These are phyloP conservation scores for Byasa hedistus DNA, from an alignment of 2,888 invertebrate genomes.

Conservation along the genomic window DNA sequence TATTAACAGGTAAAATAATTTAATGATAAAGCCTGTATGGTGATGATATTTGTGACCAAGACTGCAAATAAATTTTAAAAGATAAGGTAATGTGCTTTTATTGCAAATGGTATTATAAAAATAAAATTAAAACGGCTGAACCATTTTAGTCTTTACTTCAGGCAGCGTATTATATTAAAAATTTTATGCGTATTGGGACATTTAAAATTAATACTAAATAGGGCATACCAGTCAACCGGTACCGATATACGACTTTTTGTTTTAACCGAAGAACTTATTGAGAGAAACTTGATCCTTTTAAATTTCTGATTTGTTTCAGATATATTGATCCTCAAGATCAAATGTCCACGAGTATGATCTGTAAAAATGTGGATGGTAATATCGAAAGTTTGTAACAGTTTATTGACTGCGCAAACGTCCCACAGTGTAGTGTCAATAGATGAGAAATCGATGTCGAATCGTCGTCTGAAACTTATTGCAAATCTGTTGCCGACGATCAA, in stretches of 20 bases:
- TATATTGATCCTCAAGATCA: no score
- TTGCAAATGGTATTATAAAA: slow-evolving; percentile 2
- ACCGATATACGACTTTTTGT: no score
- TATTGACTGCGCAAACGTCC: slow-evolving; percentile 1
- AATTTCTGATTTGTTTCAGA: no score
- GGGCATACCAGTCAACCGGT: no score
- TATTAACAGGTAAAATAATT: slow-evolving; percentile 12
- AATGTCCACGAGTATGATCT: no score
- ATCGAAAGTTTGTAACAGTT: background rate
- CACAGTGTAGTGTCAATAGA: background rate
- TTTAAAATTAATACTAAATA: slow-evolving; percentile 2
- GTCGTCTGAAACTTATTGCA: slow-evolving; percentile 15
- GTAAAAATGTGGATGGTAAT: no score
- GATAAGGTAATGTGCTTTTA: slow-evolving; percentile 4
- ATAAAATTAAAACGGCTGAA: background rate
- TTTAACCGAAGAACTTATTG: no score
- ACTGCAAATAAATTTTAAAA: slow-evolving; percentile 12
- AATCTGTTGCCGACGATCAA: slow-evolving; percentile 32
- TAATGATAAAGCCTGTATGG: slow-evolving; percentile 10
- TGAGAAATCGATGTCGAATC: slow-evolving; percentile 8
- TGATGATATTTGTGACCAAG: slow-evolving; percentile 1
- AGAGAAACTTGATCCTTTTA: no score
- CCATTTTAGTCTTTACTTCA: slow-evolving; percentile 2
- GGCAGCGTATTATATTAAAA: background rate
- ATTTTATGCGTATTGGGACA: background rate